Evolutionary conservation across 2,797 vertebrate species (phyloP), one percentile per base, ranked within the genome.

Genomic region (Threskiornis aethiopicus): DNA sequence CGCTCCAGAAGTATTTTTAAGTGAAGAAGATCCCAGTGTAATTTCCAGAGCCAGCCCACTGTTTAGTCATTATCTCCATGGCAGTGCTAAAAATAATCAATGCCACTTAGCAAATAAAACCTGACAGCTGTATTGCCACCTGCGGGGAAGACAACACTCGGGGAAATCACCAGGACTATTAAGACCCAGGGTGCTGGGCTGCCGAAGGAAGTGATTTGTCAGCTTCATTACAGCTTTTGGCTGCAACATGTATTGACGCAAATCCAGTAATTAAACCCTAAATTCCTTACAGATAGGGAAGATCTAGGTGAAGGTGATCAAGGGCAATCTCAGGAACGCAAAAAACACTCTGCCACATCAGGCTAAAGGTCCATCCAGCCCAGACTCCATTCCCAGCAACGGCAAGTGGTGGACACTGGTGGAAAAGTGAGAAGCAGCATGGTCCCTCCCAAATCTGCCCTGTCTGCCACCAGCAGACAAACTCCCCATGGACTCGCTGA

Each of bases 51-150:
- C 37, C n/a, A 5, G 47, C 78, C 29, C 37, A 49, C 69, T 86
- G 65, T 84, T 92, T 11, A 84, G 84, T 90, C 76, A 58, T 69
- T 76, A 91, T 72, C 66, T 91, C 91, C 72, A 39, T 1, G 24
- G 66, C 22, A 55, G 82, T 52, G 87, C 94, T 94, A 94, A 95
- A 96, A 94, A 86, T 94, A 96, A 91, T 72, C 35, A 0, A 47
- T 92, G 84, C n/a, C 85, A 77, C 85, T 93, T 57, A 92, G 86
- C 70, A 88, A 92, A 87, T 76, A 57, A 93, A 92, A 75, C 33
- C 51, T 87, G 93, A 75, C 96, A 96, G 94, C 92, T 96, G 90
- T 4, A 1, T 54, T 92, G 92, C 84, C 94, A 94, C 94, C 94
- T 89, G 94, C 31, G 0, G 82, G 93, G 90, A 87, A 75, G 70